Evolutionary conservation across 2,888 invertebrate species (phyloP).

Genomic region (Asteroscopus sphinx): DNA sequence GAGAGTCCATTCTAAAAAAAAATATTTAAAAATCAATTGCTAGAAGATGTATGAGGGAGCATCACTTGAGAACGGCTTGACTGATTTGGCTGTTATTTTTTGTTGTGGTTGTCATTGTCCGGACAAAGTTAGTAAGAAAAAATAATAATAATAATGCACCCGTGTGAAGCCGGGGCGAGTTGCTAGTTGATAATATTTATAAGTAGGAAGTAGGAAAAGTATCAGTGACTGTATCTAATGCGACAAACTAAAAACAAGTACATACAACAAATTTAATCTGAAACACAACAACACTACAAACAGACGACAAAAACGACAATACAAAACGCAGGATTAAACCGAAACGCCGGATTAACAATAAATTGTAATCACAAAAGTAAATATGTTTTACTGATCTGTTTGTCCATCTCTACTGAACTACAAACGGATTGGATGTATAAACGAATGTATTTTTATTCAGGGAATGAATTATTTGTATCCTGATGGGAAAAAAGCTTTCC

Average conservation of each 20-base stretch:
- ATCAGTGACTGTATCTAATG: no score
- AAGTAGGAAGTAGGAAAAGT: no score
- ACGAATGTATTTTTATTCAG: conserved; percentile 31
- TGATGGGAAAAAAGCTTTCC: conserved; percentile 23
- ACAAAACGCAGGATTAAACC: conserved; percentile 4
- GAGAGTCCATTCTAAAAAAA: no score
- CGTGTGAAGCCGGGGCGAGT: no score
- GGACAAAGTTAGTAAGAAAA: no score
- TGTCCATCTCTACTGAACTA: conserved; percentile 24
- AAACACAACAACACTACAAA: conserved; percentile 6
- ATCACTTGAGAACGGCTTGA: no score
- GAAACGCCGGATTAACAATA: conserved; percentile 15
- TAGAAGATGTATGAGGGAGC: no score
- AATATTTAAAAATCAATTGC: no score
- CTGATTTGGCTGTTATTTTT: no score
- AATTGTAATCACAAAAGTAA: conserved; percentile 48
- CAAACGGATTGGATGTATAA: conserved; percentile 25
- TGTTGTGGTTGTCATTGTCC: no score
- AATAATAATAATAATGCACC: no score
- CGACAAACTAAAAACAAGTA: neutral
- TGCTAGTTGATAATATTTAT: no score
- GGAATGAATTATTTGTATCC: conserved; percentile 28
- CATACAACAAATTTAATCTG: conserved; percentile 4
- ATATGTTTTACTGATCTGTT: conserved; percentile 37
- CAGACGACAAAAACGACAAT: conserved; percentile 16